Base-by-base conservation (phyloP, 2,888 invertebrate genomes). In the Protodeltote pygarga region DNA sequence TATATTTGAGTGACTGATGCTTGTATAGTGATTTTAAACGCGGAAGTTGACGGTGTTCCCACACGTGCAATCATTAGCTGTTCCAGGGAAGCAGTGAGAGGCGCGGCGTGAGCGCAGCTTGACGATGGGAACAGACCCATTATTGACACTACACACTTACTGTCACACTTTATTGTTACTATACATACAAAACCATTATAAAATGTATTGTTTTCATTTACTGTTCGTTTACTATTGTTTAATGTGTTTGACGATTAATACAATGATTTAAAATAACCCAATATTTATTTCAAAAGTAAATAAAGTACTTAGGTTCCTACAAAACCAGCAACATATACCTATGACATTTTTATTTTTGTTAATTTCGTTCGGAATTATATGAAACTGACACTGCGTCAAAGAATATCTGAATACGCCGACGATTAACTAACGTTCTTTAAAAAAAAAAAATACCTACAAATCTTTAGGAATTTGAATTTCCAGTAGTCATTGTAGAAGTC, bases 21-120 rank as follows among this genome's bases (percentile, higher is more conserved):
- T 4, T 4, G 9, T 27, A 17, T 25, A 33, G 10, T 50, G 37
- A 23, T 20, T 28, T 40, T 46, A 32, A 40, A 84, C 75, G 73
- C 85, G 87, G 87, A 87, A 86, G 79, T 47, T 46, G 42, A 45
- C 55, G 62, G 47, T 59, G 68, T 84, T 83, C 83, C 81, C 87
- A 86, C 84, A 83, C 81, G 77, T 74, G 79, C 63, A 73, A 76
- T 83, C 87, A 85, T 87, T 87, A 87, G 81, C 75, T 73, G 80
- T 87, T 89, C 80, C 79, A 79, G 76, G 75, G 83, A 87, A 81
- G 54, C 69, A 55, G 44, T 49, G 44, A 33, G 19, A 4, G 19
- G 2, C 24, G 39, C 29, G 23, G 24, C 51, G 54, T 33, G 33
- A 58, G 63, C 57, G 52, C 47, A 41, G 20, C 34, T 53, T 65